A percentile compares a stretch with the other conserved stretches of the same genome.
Evolutionary conservation across 2,888 invertebrate species (phyloP).

Genomic region (Apoda limacodes): DNA sequence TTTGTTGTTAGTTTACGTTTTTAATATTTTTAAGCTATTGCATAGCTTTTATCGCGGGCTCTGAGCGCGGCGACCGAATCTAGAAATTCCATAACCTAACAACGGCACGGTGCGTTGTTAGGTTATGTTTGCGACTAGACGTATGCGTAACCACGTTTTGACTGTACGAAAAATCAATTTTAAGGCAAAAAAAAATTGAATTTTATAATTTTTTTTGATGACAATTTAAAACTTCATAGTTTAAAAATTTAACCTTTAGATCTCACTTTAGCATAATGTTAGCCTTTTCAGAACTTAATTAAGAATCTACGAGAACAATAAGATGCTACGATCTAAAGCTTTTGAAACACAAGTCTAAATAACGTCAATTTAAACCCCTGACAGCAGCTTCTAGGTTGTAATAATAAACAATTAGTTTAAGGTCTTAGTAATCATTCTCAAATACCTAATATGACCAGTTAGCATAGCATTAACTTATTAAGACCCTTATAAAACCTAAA

Average conservation of each 20-base stretch:
- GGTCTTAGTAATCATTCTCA: conserved; percentile 1
- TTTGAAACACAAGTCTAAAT: conserved; percentile 3
- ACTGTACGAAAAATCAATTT: too few relatives aligned
- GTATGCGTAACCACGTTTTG: too few relatives aligned
- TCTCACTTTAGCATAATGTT: conserved; percentile 2
- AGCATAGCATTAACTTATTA: conserved; percentile 3
- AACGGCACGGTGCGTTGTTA: too few relatives aligned
- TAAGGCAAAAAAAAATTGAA: too few relatives aligned
- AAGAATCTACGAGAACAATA: conserved; percentile 1
- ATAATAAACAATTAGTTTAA: conserved; percentile 1
- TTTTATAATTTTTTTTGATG: too few relatives aligned
- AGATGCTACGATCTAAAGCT: neutral
- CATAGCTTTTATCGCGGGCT: too few relatives aligned
- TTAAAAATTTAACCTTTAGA: conserved; percentile 1
- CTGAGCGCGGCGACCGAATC: too few relatives aligned
- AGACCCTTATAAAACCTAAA: conserved; percentile 1
- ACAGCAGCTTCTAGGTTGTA: conserved; percentile 1
- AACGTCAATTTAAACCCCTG: conserved; percentile 4
- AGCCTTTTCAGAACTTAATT: conserved; percentile 1
- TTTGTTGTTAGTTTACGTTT: too few relatives aligned
- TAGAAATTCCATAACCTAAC: too few relatives aligned
- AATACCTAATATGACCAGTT: conserved; percentile 2
- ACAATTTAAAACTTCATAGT: conserved; percentile 2
- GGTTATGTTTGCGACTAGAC: too few relatives aligned
- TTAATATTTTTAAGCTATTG: too few relatives aligned